Base-by-base conservation (phyloP, 2,888 invertebrate genomes). In the Tipula confusa region DNA sequence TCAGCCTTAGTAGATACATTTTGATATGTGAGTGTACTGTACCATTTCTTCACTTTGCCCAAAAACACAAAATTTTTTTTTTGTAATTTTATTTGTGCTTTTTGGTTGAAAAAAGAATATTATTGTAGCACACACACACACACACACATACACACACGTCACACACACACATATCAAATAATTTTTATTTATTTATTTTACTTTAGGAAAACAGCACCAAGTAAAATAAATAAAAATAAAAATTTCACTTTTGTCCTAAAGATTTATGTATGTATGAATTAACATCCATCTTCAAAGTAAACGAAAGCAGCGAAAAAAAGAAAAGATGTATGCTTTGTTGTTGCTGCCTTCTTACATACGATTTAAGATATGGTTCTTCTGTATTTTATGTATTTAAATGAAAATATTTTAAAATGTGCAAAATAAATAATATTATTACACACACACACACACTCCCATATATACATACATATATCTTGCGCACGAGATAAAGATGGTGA, bases 351-450 rank as follows among this genome's bases (percentile, higher is more conserved):
- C 64, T 64, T 64, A 64, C 64, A 64, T 64, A 64, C 24, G 64
- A 24, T 64, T 64, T 64, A 64, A 64, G 24, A 64, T 64, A 43
- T n/a, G n/a, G 6, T 33, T 33, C 3, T 64, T 64, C 48, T 48
- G 9, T 48, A 7, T 18, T 6, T 48, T 38, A 48, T 48, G 6
- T 18, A 48, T 48, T 48, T 18, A 24, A 64, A 24, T 9, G 7
- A 64, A 64, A 64, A 64, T 24, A 64, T 43, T 38, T 64, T 64
- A 64, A 64, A 64, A 64, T 64, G 24, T 64, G 64, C n/a, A 24
- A 64, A 64, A 64, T 64, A 64, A 64, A 64, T 64, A n/a, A n/a
- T n/a, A n/a, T n/a, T n/a, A 64, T 64, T 64, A 64, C 64, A 64
- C 24, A n/a, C n/a, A n/a, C n/a, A n/a, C n/a, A n/a, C n/a, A n/a